Evolutionary conservation across 2,888 invertebrate genomes (phyloP), one percentile per base, ranked within the genome.

Genomic region (Exocentrus adspersus): DNA sequence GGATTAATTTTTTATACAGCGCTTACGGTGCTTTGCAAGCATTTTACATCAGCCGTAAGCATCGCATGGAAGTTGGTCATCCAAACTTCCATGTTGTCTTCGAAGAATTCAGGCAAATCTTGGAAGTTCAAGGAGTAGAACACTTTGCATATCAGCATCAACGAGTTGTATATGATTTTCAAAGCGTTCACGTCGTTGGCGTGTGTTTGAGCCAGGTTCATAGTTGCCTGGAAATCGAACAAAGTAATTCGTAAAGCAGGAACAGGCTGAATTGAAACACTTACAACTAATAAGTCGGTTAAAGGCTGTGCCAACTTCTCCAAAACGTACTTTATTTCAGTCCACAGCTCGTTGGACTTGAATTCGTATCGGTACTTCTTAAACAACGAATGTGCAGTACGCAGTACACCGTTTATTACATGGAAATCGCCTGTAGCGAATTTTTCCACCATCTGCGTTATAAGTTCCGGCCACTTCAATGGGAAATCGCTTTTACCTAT

Each of bases 401-500:
- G 89, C 7, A 99, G 85, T 0, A 98, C 91, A 0, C 98, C 98
- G 80, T 98, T 97, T 65, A 98, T 97, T 0, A 96, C 86, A 80
- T 95, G 91, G 81, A 98, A 97, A 82, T 98, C 96, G 43, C 95
- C 94, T 86, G 92, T 91, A 43, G 88, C 87, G 82, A 98, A 96
- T 79, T 97, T 95, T 50, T 91, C 90, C 9, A 98, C 94, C 93
- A 99, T 94, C 80, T 97, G 93, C 30, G 92, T 88, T 20, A 99
- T 92, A 1, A 99, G 87, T 68, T 91, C 91, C 0, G 95, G 96
- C 99, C 99, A 99, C 80, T 96, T 94, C 66, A 91, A 89, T 0
- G 99, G 99, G 80, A 99, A 99, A 84, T 99, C 99, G 74, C 93
- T 90, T 78, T 92, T 92, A n/a, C 98, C 98, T 64, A 98, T 97